Base-by-base conservation (phyloP, 2,888 invertebrate genomes). In the Rhagonycha lutea region DNA sequence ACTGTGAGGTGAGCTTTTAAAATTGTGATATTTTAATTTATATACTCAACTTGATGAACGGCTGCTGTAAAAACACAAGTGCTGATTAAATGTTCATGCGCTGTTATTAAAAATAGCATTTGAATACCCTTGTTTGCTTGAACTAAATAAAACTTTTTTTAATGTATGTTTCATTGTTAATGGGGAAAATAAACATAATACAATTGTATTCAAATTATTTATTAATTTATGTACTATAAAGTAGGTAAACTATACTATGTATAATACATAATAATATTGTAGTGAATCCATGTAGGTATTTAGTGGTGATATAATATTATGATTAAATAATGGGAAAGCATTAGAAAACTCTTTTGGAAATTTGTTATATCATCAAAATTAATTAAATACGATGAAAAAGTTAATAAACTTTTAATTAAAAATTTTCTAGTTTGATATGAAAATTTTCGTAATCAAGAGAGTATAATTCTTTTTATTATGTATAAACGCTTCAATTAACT, bases 11-110 rank as follows among this genome's bases (percentile, higher is more conserved):
- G 63, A n/a, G 63, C 71, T 65, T 47, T 63, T 65, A 72, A 72
- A 72, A 67, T 32, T 63, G 47, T 65, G 71, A 72, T 26, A 47
- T 47, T 67, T 72, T 72, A 72, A 72, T 72, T 67, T 72, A 72
- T 72, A 67, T 29, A 47, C 47, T 26, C 18, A 60, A 60, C 65
- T 72, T 72, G 65, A 72, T 67, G 67, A 72, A 72, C 71, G 71
- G 65, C 71, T 65, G 71, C 71, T 72, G 71, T 72, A 67, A 72
- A 72, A 72, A 72, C 61, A 72, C 71, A 67, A 72, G 65, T 26
- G 67, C 67, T 72, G 71, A 72, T 72, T 72, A 72, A 72, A 68
- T 68, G 72, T 72, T 72, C 72, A 72, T 72, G 72, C 29, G 71
- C 67, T 29, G 72, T 72, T 72, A 72, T 72, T 72, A 72, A 72